Evolutionary conservation across 1,140 invertebrate species (phyloP), one percentile per base, ranked within the genome.

Genomic region (Arctopsyche grandis): DNA sequence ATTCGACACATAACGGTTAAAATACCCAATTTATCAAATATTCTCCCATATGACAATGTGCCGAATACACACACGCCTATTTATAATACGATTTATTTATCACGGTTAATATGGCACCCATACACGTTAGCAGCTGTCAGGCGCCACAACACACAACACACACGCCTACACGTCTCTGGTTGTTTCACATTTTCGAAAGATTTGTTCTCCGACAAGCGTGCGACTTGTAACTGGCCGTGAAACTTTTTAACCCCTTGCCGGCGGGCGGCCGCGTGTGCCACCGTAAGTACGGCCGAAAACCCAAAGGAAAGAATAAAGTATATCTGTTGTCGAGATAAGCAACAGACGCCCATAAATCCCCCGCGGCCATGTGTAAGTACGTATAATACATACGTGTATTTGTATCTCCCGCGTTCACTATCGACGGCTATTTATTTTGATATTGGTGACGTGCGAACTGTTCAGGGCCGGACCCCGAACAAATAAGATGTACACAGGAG

Each of bases 381-480:
- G 29, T 38, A 7, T 38, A 38, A 38, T 38, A 7, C 7, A 7
- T 38, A 38, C 7, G 7, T 38, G 29, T n/a, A n/a, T 76, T 60
- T 26, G 12, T 24, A 73, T 80, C 78, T 80, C 79, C 24, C 22
- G 48, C 58, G 38, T 43, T 46, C 63, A 43, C 79, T 78, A 82
- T 82, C 81, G 69, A 75, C 58, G 66, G 75, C 76, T 60, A 79
- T 82, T 76, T 80, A 80, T 82, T 80, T 80, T 78, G 76, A 82
- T 82, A 82, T 82, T 79, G 80, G 78, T 79, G 76, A 73, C 79
- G 56, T 66, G 29, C 44, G 19, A 70, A 77, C 58, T 77, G 76
- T 70, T 26, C 26, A 44, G 29, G 29, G 29, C 29, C 24, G 21
- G 48, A 58, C n/a, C 46, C 46, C 58, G 66, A 69, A 77, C 76